Evolutionary conservation across 2,797 vertebrate species (phyloP).

Genomic region (Oophaga sylvatica): DNA sequence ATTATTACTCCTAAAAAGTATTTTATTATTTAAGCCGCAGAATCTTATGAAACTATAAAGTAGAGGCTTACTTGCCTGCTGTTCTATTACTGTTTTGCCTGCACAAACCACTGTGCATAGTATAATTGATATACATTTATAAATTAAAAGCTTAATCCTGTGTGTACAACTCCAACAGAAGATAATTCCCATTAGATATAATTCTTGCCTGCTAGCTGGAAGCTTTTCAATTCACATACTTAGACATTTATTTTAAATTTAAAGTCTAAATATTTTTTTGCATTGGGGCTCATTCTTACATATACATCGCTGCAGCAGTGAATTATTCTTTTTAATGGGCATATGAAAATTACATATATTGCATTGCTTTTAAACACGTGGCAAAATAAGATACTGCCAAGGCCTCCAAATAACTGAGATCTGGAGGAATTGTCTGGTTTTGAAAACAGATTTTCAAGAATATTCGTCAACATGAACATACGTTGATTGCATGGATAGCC

Average conservation of each 20-base stretch:
- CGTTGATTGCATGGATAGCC: too few relatives aligned
- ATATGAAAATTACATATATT: too few relatives aligned
- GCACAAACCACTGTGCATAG: conserved; percentile 25
- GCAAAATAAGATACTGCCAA: too few relatives aligned
- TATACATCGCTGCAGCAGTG: too few relatives aligned
- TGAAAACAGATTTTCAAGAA: too few relatives aligned
- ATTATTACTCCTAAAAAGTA: conserved; percentile 27
- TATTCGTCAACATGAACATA: too few relatives aligned
- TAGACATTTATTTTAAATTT: neutral
- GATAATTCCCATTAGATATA: neutral
- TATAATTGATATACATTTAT: conserved; percentile 45
- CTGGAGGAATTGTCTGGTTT: too few relatives aligned
- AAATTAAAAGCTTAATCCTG: conserved; percentile 37
- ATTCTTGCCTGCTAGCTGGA: conserved; percentile 2
- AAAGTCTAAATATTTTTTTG: neutral
- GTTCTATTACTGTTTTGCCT: conserved; percentile 38
- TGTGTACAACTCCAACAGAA: neutral
- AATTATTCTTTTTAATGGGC: too few relatives aligned
- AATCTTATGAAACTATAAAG: conserved; percentile 42
- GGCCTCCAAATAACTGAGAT: too few relatives aligned
- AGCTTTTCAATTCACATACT: conserved; percentile 3
- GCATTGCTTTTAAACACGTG: too few relatives aligned
- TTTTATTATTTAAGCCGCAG: conserved; percentile 38
- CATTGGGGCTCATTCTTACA: too few relatives aligned
- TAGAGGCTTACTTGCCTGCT: conserved; percentile 30